phyloP scores from a whole-genome alignment of 2,113 vertebrate genomes.

The Empidonax alnorum region DNA sequence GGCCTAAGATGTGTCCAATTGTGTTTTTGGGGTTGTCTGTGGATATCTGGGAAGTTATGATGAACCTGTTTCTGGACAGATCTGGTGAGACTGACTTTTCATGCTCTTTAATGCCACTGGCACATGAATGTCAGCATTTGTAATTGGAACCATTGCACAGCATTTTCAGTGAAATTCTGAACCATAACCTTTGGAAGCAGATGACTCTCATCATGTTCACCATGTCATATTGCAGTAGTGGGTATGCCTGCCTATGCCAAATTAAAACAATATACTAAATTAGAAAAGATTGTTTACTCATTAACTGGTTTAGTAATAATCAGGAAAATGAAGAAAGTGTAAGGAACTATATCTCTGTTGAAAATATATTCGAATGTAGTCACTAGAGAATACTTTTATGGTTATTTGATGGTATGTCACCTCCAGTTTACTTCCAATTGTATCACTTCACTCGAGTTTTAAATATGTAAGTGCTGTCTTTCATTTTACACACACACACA shows the following conservation, averaged over 20 bases:
- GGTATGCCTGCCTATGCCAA: background rate
- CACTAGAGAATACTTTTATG: background rate
- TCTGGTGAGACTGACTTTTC: constrained; percentile 13
- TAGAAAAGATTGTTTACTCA: background rate
- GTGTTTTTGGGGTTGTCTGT: constrained; percentile 5
- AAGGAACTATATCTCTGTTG: background rate
- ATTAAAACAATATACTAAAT: background rate
- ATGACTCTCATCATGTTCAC: constrained; percentile 49
- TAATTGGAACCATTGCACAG: constrained; percentile 47
- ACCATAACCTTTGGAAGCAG: constrained; percentile 25
- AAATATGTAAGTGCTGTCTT: background rate
- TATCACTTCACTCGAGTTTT: background rate
- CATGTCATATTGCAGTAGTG: background rate
- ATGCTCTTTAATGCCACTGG: background rate
- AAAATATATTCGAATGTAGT: background rate
- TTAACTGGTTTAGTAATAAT: background rate
- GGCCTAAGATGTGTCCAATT: background rate
- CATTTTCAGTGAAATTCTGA: constrained; percentile 23
- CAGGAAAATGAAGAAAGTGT: background rate
- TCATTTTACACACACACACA: background rate
- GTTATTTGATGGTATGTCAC: background rate
- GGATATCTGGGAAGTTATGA: constrained; percentile 3
- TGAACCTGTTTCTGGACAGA: constrained; percentile 18
- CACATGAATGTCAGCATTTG: constrained; percentile 11
- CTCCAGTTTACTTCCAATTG: constrained; percentile 2